Percentiles rank a stretch among this genome's conserved stretches.
Conservation (phyloP, 2,888 invertebrate genomes). For the Tenthredo notha region DNA sequence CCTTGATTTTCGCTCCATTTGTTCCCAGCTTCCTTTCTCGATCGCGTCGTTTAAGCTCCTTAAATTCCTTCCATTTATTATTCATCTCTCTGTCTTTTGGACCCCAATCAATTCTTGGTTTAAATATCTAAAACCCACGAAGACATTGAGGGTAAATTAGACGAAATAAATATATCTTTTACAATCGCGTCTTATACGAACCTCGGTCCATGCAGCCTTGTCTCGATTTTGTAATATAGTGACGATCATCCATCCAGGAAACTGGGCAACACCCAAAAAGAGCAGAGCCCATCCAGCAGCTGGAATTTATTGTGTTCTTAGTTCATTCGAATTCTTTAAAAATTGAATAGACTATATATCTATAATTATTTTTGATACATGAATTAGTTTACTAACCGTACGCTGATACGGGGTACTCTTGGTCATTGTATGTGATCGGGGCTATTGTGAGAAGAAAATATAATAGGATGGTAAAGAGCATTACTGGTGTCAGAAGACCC, state of each 20-base stretch:
- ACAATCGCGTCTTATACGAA: conserved; percentile 54
- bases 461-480: conserved; percentile 85
- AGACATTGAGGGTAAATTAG: neutral
- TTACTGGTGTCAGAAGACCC: conserved; percentile 86
- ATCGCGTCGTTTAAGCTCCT: conserved; percentile 77
- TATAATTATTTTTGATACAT: conserved; percentile 3
- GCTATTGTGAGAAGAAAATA: conserved; percentile 84
- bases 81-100: conserved; percentile 80
- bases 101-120: conserved; percentile 83
- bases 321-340: neutral
- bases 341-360: neutral
- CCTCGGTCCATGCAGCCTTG: conserved; percentile 62
- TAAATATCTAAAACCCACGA: conserved; percentile 78
- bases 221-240: conserved; percentile 67
- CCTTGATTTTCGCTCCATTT: neutral
- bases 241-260: conserved; percentile 79
- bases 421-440: conserved; percentile 82
- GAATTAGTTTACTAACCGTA: conserved; percentile 59
- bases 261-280: conserved; percentile 78
- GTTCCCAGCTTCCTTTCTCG: conserved; percentile 58
- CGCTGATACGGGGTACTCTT: conserved; percentile 79
- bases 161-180: neutral
- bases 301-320: conserved; percentile 63
- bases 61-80: conserved; percentile 83
- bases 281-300: conserved; percentile 80